A percentile compares a stretch with the other conserved stretches of the same genome.
Evolutionary conservation across 2,113 vertebrate genomes (phyloP).

Genomic region (Aspidoscelis tigris): DNA sequence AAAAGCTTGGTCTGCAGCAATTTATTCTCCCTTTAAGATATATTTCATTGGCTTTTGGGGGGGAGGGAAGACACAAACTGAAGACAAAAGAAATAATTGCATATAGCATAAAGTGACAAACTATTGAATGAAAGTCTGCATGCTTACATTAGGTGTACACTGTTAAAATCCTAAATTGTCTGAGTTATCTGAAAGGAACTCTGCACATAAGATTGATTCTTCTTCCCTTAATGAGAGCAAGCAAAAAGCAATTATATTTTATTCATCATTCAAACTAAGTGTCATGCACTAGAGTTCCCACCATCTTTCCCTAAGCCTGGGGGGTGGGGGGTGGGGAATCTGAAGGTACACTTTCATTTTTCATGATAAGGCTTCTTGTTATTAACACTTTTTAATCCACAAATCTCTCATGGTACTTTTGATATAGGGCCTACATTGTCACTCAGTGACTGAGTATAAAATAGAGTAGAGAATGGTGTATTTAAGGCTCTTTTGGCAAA

Average conservation of each 20-base stretch:
- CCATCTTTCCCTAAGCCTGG: constrained; percentile 18
- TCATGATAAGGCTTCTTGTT: background rate
- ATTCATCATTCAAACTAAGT: constrained; percentile 38
- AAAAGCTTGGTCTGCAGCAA: background rate
- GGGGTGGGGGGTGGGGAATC: background rate
- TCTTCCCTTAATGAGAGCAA: constrained; percentile 30
- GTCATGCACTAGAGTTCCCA: background rate
- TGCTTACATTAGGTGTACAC: background rate
- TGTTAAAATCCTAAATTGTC: constrained; percentile 44
- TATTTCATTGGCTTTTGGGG: constrained; percentile 39
- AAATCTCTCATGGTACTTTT: background rate
- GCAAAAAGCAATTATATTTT: constrained; percentile 15
- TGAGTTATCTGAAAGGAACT: constrained; percentile 14
- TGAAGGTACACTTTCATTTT: background rate
- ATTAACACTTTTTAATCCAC: background rate
- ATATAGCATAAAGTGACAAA: constrained; percentile 49
- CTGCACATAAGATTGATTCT: constrained; percentile 26
- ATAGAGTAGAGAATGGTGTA: background rate
- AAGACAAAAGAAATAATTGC: constrained; percentile 56
- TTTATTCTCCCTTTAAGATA: constrained; percentile 8
- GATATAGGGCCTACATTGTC: background rate
- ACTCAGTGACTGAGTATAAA: too few species aligned
- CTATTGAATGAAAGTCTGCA: constrained; percentile 41
- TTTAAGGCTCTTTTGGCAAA: background rate
- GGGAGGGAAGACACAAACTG: constrained; percentile 38